Base-by-base conservation (phyloP, 2,113 vertebrate genomes). In the Neopipo cinnamomea region DNA sequence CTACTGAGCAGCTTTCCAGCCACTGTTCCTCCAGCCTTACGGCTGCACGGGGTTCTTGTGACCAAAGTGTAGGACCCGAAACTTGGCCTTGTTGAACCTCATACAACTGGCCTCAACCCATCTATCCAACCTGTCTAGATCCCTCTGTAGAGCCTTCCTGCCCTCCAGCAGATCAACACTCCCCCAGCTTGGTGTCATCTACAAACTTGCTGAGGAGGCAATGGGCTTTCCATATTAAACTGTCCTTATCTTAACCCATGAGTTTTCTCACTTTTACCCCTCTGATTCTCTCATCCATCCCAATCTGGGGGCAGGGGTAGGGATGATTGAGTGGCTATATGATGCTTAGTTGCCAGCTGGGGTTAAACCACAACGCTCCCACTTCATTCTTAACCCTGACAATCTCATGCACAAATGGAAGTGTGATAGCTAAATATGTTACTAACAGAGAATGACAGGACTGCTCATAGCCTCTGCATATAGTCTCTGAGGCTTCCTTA, bases 321-420 rank as follows among this genome's bases (percentile, higher is more conserved):
- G 4, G 27, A 23, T 50, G 50, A 44, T 66, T 0, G 1, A 66
- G 27, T 0, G 1, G 9, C 67, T 42, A 14, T 50, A 15, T 7
- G 14, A 37, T 37, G 14, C 50, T 50, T 31, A 30, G 25, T 35
- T 35, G 47, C 58, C 37, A 73, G 14, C 44, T 73, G 31, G 6
- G 9, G 8, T 80, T 44, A 66, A 80, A 77, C 16, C 24, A 17
- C 0, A 1, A 22, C 18, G 33, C 11, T 39, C 7, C 6, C 30
- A n/a, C 14, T 74, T 71, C 61, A 21, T 42, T 35, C 27, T 58
- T 12, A 50, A 70, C 12, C 22, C 21, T 44, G 72, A 41, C 86
- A 63, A 66, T 6, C 28, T 74, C 19, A 50, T 24, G 12, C 7
- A 88, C 2, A 18, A 85, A 42, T 24, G 17, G 6, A 56, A 80